A percentile compares a stretch with the other conserved stretches of the same genome.
These are phyloP conservation scores for Nymphalis io DNA, from an alignment of 1,140 invertebrate species.

Conservation along the genomic window DNA sequence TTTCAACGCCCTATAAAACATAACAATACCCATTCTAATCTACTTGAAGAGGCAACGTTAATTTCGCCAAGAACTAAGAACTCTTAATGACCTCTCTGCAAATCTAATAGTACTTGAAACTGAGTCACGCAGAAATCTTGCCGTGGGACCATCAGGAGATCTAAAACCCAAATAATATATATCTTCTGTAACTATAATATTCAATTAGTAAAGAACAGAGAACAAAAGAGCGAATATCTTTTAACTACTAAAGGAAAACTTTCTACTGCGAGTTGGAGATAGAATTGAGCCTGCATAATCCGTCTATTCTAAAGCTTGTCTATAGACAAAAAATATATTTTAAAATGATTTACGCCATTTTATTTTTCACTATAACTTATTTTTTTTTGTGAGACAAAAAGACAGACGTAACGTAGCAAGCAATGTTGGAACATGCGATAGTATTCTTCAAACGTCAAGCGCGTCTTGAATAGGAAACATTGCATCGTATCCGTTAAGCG, in stretches of 20 bases:
- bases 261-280: neutral
- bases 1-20: no score
- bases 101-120: neutral
- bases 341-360: no score
- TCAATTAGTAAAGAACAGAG: neutral
- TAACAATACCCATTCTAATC: no score
- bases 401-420: no score
- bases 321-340: neutral
- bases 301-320: neutral
- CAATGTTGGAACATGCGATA: no score
- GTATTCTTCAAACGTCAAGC: neutral
- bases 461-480: neutral
- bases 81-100: conserved; percentile 2
- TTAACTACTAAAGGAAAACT: neutral
- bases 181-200: neutral
- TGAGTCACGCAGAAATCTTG: neutral
- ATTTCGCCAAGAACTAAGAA: neutral
- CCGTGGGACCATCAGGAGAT: neutral
- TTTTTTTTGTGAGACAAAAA: neutral
- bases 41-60: no score
- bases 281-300: neutral
- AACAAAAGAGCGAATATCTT: neutral
- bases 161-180: neutral
- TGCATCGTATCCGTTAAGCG: conserved; percentile 44
- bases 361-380: neutral